These are phyloP conservation scores for Nixonia krombeini DNA, from an alignment of 1,140 invertebrate species.

Conservation along the genomic window DNA sequence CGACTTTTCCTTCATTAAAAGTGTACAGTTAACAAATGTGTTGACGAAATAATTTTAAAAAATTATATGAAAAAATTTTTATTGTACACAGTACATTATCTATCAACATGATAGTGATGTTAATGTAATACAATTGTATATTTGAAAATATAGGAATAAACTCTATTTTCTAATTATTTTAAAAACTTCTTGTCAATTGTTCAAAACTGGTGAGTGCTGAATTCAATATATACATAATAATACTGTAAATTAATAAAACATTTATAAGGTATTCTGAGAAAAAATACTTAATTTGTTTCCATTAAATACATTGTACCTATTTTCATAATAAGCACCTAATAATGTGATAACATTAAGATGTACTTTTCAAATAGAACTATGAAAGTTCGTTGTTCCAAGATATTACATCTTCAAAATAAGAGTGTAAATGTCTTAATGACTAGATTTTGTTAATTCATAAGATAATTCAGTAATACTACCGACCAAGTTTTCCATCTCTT, in stretches of 20 bases:
- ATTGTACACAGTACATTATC: not conserved
- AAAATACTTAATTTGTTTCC: not conserved
- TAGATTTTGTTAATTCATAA: constrained; percentile 50
- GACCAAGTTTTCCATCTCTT: constrained; percentile 54
- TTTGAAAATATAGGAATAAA: not conserved
- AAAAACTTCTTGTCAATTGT: constrained; percentile 1
- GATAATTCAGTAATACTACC: constrained; percentile 56
- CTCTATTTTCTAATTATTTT: not conserved
- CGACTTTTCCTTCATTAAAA: too few species aligned
- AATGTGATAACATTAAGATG: not conserved
- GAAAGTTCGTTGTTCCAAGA: constrained; percentile 22
- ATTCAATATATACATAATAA: constrained; percentile 25
- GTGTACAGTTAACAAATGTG: too few species aligned
- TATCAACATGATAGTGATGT: too few species aligned
- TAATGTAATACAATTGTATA: too few species aligned
- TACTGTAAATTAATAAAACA: constrained; percentile 26
- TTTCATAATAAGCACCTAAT: too few species aligned
- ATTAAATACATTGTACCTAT: constrained; percentile 22
- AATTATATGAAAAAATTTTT: not conserved
- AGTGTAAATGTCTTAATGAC: constrained; percentile 57
- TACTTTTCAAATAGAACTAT: constrained; percentile 13
- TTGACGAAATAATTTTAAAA: not conserved
- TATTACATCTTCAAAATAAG: constrained; percentile 44
- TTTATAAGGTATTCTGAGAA: constrained; percentile 2
- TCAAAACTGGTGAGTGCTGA: constrained; percentile 23